Base-by-base conservation (phyloP, 2,888 invertebrate genomes). In the Gibbula magus region DNA sequence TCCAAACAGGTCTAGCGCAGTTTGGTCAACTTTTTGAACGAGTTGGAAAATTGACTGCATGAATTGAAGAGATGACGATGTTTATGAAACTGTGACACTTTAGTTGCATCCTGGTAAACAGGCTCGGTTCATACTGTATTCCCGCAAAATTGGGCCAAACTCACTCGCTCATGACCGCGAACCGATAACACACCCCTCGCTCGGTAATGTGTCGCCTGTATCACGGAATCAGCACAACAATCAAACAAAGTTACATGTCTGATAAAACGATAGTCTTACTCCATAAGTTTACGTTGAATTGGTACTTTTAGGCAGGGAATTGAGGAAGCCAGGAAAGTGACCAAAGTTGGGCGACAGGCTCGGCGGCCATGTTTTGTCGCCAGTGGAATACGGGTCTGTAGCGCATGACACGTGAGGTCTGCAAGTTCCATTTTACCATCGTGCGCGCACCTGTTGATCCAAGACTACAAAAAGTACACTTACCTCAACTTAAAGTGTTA, bases 331-430 rank as follows among this genome's bases (percentile, higher is more conserved):
- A 70, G 16, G 35, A 32, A 39, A 70, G 70, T 70, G 70, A 70
- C 70, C 75, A 52, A 75, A 75, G 75, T 75, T 75, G 75, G 29
- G 53, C 20, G 75, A 53, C 75, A 54, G 25, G 29, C 20, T 35
- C 25, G 75, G 32, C 75, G 32, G 75, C 75, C 75, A 75, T 75
- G 75, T 75, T 75, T 75, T 75, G 75, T 75, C 75, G 54, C 75
- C 54, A 75, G 54, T 75, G 75, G 75, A 52, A 75, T 75, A 70
- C 39, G 70, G 35, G 70, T 70, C 70, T 70, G 39, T 35, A 70
- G 70, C 70, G 70, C 70, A 70, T 70, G 70, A 70, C 70, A 70
- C 32, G 70, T 70, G 70, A 70, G 70, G 70, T 70, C 70, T 70
- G 70, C 70, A 35, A 70, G 70, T 70, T 70, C 70, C 70, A 70